Base-by-base conservation (phyloP, 2,797 vertebrate genomes). In the Molothrus ater region DNA sequence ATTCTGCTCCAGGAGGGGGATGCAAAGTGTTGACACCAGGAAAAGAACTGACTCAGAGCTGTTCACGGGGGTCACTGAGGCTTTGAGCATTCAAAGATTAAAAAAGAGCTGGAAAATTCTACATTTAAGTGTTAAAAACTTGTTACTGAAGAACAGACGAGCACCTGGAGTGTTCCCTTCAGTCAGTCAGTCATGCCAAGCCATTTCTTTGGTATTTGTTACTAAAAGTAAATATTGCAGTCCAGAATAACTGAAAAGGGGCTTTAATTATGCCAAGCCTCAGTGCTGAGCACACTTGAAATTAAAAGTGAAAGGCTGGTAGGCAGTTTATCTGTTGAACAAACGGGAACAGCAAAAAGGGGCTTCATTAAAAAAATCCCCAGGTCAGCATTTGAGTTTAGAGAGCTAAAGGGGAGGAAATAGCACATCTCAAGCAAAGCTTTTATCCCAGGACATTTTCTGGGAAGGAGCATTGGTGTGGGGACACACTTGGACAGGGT, bases 221-320 rank as follows among this genome's bases (percentile, higher is more conserved):
- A 31, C 28, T 34, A 60, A 73, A 40, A 61, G 26, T 50, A 91
- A 94, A 65, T 74, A 80, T 26, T 59, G 34, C 64, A 80, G 81
- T 26, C 56, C 31, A 29, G 45, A 74, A 65, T 38, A 87, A 68
- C 25, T 32, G 34, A 50, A 84, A 81, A 81, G 24, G 21, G 20
- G 17, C 42, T 96, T 93, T 86, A 87, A 95, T 94, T 80, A 80
- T 3, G 9, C 70, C 71, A 69, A 42, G 57, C 34, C 28, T 89
- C 29, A 1, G 34, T 82, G 73, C 71, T 85, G 84, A 96, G 81
- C 83, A 82, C 71, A 45, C 80, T 34, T 4, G 29, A 66, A 88
- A 65, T 51, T 56, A 69, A 25, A 85, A 90, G 25, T 15, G 85
- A 78, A 76, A 66, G 78, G 51, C 90, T 3, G 4, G 24, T 42